phyloP scores from a whole-genome alignment of 2,888 invertebrate species.

The Andrena chrysosceles region DNA sequence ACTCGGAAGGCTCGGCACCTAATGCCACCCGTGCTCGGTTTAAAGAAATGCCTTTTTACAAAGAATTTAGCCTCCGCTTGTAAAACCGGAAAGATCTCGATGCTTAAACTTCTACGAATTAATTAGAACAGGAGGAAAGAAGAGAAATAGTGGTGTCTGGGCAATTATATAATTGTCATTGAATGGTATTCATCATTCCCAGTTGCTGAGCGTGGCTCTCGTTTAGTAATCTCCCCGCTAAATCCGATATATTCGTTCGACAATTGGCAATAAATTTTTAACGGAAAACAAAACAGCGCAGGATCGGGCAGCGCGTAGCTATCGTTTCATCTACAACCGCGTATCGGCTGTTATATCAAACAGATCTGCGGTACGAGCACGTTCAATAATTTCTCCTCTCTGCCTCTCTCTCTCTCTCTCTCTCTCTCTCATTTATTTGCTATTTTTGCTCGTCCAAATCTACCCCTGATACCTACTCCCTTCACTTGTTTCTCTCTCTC shows the following conservation, averaged over 20 bases:
- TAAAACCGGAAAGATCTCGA: too few relatives aligned
- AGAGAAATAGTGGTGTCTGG: background rate
- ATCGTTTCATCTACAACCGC: slow-evolving; percentile 57
- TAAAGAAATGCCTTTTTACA: too few relatives aligned
- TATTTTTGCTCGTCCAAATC: slow-evolving; percentile 10
- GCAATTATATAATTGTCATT: slow-evolving; percentile 44
- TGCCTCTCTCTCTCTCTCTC: slow-evolving; percentile 36
- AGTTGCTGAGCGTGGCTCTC: slow-evolving; percentile 4
- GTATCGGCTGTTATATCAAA: slow-evolving; percentile 50
- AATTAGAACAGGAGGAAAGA: background rate
- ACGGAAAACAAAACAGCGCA: slow-evolving; percentile 33
- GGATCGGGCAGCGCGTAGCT: slow-evolving; percentile 23
- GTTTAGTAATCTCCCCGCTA: slow-evolving; percentile 43
- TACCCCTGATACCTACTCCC: slow-evolving; percentile 16
- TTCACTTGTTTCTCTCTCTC: slow-evolving; percentile 31
- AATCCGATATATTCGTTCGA: slow-evolving; percentile 48
- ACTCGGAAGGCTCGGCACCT: too few relatives aligned
- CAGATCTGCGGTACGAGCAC: slow-evolving; percentile 39
- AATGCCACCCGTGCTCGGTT: too few relatives aligned
- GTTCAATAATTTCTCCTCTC: slow-evolving; percentile 61
- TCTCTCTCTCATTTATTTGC: slow-evolving; percentile 9
- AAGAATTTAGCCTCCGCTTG: too few relatives aligned
- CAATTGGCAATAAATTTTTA: slow-evolving; percentile 57
- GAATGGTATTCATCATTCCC: slow-evolving; percentile 38
- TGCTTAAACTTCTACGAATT: too few relatives aligned